Percentiles rank a stretch among this genome's conserved stretches.
Conservation (phyloP, 64 coral and sea anemone genomes). For the Actinia tenebrosa region DNA sequence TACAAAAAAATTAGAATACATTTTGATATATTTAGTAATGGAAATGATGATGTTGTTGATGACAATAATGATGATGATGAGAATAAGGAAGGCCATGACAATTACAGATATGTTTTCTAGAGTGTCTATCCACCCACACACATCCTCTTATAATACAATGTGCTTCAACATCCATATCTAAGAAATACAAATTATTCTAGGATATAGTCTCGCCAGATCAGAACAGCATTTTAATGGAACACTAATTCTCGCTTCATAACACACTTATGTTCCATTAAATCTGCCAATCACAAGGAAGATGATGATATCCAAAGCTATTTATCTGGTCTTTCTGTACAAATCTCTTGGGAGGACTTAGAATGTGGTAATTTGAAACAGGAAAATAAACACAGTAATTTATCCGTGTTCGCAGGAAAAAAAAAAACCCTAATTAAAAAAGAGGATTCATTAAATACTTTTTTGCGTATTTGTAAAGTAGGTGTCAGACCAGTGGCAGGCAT, state of each 20-base stretch:
- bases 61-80: not conserved
- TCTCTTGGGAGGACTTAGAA: not conserved
- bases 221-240: not conserved
- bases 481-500: not conserved
- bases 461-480: not conserved
- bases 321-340: not conserved
- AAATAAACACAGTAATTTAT: not conserved
- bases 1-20: too few species aligned
- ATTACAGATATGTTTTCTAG: too few species aligned
- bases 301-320: not conserved
- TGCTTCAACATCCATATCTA: not conserved
- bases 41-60: not conserved
- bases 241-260: not conserved
- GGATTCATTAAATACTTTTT: not conserved
- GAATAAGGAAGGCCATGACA: not conserved
- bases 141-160: not conserved
- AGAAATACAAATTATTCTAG: not conserved
- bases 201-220: not conserved
- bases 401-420: not conserved
- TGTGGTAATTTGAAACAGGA: not conserved
- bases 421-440: not conserved
- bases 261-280: not conserved
- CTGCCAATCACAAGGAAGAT: not conserved
- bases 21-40: not conserved
- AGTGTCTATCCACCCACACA: not conserved